Evolutionary conservation across 2,113 vertebrate species (phyloP).

Genomic region (Cochlearius cochlearius): DNA sequence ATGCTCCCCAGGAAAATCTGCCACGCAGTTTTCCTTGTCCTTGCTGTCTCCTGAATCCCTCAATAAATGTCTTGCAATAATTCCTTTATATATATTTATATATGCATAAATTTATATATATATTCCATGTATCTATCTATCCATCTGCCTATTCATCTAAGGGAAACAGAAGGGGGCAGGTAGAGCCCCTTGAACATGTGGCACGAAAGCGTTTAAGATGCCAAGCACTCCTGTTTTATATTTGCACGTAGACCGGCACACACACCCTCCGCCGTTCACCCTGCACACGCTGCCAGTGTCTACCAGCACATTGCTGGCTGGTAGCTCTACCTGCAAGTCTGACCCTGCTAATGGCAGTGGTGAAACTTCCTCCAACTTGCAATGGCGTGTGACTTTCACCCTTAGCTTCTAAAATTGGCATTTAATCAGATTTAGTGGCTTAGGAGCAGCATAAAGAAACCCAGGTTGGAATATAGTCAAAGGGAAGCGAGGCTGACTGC

Average conservation of each 20-base stretch:
- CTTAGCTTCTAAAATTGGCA: conserved; percentile 18
- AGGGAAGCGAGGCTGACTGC: not conserved
- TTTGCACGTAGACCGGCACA: not conserved
- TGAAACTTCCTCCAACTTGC: not conserved
- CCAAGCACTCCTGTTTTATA: not conserved
- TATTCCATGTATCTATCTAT: not conserved
- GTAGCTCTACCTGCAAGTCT: not conserved
- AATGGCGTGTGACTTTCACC: conserved; percentile 2
- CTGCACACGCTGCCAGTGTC: not conserved
- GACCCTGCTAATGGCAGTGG: not conserved
- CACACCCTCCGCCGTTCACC: accelerated
- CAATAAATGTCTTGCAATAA: not conserved
- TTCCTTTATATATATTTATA: not conserved
- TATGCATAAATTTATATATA: not conserved
- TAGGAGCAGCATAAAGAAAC: not conserved
- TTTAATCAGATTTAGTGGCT: conserved; percentile 51
- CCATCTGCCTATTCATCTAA: not conserved
- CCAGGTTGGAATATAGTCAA: not conserved
- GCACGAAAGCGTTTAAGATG: not conserved
- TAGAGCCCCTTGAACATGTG: not conserved
- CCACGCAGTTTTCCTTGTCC: not conserved
- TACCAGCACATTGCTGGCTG: accelerated
- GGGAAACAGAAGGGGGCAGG: not conserved
- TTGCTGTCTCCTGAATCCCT: not conserved
- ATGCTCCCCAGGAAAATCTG: not conserved